These are phyloP conservation scores for Ctenopoma kingsleyae DNA, from an alignment of 2,797 vertebrate genomes.

Conservation along the genomic window DNA sequence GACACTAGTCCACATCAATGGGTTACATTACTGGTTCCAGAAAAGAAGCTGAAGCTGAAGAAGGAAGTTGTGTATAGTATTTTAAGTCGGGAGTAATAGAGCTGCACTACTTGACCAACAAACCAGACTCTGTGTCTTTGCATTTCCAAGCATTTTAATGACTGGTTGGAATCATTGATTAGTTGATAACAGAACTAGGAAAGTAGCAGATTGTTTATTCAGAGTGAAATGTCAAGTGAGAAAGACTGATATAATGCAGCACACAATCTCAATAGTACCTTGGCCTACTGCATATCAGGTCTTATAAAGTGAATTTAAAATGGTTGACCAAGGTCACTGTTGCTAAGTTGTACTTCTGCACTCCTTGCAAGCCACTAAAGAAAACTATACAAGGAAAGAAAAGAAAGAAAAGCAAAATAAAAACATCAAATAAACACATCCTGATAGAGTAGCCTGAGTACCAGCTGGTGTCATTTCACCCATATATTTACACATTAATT, in stretches of 20 bases:
- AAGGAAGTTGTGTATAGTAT: neutral
- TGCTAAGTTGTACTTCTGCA: neutral
- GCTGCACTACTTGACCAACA: slow-evolving; percentile 34
- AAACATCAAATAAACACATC: too few species aligned
- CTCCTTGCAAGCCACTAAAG: neutral
- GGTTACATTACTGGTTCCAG: neutral
- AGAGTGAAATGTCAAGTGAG: slow-evolving; percentile 44
- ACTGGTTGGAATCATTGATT: slow-evolving; percentile 7
- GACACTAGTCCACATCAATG: slow-evolving; percentile 14
- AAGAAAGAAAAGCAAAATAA: too few species aligned
- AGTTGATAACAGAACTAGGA: slow-evolving; percentile 3
- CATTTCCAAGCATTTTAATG: neutral
- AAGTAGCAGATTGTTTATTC: slow-evolving; percentile 26
- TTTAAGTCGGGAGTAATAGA: slow-evolving; percentile 9
- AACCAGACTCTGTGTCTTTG: slow-evolving; percentile 10
- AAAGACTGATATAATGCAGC: slow-evolving; percentile 2
- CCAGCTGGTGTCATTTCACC: too few species aligned
- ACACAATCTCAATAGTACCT: neutral
- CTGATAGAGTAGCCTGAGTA: too few species aligned
- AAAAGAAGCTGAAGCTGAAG: neutral
- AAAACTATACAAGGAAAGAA: neutral
- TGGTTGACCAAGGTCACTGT: slow-evolving; percentile 5
- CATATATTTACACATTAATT: too few species aligned
- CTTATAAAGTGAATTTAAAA: neutral
- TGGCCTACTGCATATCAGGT: slow-evolving; percentile 4